These are phyloP conservation scores for Pogonomyrmex barbatus DNA, from an alignment of 1,140 invertebrate species.

Conservation along the genomic window DNA sequence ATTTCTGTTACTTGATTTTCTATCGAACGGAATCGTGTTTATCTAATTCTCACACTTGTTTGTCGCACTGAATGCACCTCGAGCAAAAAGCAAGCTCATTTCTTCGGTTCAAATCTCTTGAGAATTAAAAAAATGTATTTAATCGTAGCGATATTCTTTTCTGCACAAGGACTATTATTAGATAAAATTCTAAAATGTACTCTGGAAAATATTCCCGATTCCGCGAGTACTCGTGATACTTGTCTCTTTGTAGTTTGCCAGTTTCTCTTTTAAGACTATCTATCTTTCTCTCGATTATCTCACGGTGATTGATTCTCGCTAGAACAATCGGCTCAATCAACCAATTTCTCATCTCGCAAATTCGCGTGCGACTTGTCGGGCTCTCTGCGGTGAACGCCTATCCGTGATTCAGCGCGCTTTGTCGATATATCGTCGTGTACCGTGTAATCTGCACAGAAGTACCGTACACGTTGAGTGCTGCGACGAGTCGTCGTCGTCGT, in stretches of 20 bases:
- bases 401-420: not conserved
- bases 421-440: conserved; percentile 15
- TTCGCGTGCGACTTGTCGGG: not conserved
- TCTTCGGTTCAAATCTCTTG: not conserved
- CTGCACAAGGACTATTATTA: not conserved
- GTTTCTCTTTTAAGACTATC: not conserved
- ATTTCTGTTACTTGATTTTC: conserved; percentile 26
- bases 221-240: too few relatives aligned
- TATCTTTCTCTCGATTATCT: not conserved
- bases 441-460: not conserved
- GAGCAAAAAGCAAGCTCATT: not conserved
- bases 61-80: not conserved
- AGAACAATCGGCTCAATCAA: not conserved
- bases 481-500: conserved; percentile 15
- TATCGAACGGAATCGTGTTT: not conserved
- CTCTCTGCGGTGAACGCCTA: not conserved
- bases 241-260: too few relatives aligned
- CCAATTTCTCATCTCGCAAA: conserved; percentile 13
- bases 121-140: not conserved
- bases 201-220: not conserved
- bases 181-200: conserved; percentile 9
- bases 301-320: not conserved
- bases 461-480: not conserved
- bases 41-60: not conserved
- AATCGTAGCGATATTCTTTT: not conserved